Percentiles rank a stretch among this genome's conserved stretches.
These are phyloP conservation scores for Chalcis sispes DNA, from an alignment of 2,888 invertebrate species.

Conservation along the genomic window DNA sequence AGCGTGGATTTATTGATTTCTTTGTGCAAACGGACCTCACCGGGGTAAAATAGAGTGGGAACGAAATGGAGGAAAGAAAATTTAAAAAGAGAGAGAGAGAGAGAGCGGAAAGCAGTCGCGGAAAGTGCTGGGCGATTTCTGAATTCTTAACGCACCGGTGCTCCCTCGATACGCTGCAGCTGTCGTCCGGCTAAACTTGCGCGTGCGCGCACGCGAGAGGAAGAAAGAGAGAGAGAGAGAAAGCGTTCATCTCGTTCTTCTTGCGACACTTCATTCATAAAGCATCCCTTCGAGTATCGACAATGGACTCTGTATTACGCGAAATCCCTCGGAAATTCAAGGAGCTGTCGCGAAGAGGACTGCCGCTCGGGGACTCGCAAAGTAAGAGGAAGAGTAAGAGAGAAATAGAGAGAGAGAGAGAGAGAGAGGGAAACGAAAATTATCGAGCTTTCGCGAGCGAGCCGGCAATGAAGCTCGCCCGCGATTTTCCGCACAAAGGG, in stretches of 20 bases:
- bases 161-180: constrained; percentile 8
- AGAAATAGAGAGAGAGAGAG: neutral
- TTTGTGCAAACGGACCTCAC: constrained; percentile 23
- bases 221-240: no score
- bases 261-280: constrained; percentile 42
- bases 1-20: constrained; percentile 49
- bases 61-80: neutral
- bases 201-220: neutral
- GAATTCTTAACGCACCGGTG: constrained; percentile 53
- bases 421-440: constrained; percentile 8
- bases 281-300: constrained; percentile 27
- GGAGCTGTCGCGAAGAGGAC: constrained; percentile 3
- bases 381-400: neutral
- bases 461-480: constrained; percentile 19
- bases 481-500: constrained; percentile 8
- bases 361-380: neutral
- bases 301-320: no score
- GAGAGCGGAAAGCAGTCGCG: neutral
- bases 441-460: constrained; percentile 43
- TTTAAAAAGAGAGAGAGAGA: no score
- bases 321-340: constrained; percentile 28
- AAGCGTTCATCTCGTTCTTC: no score
- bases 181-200: neutral
- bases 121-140: constrained; percentile 42
- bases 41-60: neutral